phyloP scores from a whole-genome alignment of 2,113 vertebrate genomes.

The Laterallus jamaicensis region DNA sequence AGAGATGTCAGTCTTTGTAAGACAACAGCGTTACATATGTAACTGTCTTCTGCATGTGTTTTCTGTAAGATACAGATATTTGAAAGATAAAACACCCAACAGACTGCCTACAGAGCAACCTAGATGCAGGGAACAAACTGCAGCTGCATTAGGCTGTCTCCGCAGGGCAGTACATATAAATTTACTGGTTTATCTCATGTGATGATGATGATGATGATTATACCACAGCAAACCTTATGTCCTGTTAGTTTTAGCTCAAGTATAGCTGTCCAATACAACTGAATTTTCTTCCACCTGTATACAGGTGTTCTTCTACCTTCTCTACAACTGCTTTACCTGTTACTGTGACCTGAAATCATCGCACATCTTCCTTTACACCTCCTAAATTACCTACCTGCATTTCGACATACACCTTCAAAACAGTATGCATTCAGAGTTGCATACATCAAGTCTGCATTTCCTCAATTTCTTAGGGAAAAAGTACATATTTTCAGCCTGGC shows the following conservation, averaged over 20 bases:
- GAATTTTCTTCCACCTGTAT: not conserved
- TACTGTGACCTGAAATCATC: not conserved
- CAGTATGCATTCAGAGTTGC: accelerated
- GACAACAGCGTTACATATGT: accelerated
- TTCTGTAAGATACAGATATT: not conserved
- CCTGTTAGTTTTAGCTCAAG: not conserved
- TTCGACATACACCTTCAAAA: not conserved
- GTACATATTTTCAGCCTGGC: not conserved
- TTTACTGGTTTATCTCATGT: not conserved
- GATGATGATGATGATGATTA: not conserved
- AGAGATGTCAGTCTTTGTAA: not conserved
- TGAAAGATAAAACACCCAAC: not conserved
- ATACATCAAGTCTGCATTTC: not conserved
- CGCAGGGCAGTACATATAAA: accelerated
- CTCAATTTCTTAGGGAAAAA: not conserved
- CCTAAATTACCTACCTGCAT: not conserved
- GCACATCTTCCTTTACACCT: not conserved
- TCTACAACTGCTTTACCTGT: not conserved
- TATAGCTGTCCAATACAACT: not conserved
- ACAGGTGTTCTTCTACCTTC: not conserved
- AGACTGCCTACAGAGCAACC: not conserved
- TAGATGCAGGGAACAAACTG: not conserved
- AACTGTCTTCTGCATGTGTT: not conserved
- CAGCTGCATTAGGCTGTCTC: not conserved
- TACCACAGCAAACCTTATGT: not conserved